These are phyloP conservation scores for Spongia lamella DNA, from an alignment of 37 sponge, comb jelly and placozoan species.

Conservation along the genomic window DNA sequence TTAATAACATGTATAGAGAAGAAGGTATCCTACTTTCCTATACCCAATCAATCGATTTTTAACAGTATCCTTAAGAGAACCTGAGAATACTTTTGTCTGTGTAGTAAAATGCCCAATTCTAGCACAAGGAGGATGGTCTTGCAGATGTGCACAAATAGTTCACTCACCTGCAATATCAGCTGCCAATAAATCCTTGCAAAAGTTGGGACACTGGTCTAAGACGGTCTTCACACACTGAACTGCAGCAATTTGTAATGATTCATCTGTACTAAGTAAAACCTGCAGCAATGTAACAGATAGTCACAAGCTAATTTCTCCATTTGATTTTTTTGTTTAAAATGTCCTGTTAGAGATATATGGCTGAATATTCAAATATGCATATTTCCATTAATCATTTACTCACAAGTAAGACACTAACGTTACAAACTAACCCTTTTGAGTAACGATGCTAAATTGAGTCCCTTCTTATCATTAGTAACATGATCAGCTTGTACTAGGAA, in stretches of 20 bases:
- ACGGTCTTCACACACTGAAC: slow-evolving; percentile 59
- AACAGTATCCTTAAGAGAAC: too few relatives aligned
- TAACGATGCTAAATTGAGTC: slow-evolving; percentile 45
- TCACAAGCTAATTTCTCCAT: not conserved
- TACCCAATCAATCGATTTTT: too few relatives aligned
- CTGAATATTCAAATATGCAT: too few relatives aligned
- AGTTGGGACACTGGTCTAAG: slow-evolving; percentile 40
- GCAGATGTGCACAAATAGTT: not conserved
- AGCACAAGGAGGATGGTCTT: too few relatives aligned
- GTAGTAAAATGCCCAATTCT: too few relatives aligned
- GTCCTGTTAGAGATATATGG: too few relatives aligned
- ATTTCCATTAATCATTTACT: too few relatives aligned
- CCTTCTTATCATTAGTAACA: slow-evolving; percentile 3
- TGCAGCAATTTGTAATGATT: slow-evolving; percentile 47
- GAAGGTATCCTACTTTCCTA: too few relatives aligned
- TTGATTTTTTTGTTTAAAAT: slow-evolving; percentile 52
- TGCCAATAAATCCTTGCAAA: slow-evolving; percentile 35
- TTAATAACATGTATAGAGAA: too few relatives aligned
- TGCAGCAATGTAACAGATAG: too few relatives aligned
- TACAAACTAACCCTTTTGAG: slow-evolving; percentile 46
- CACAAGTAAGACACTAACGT: too few relatives aligned
- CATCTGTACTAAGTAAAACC: slow-evolving; percentile 64
- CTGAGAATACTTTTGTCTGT: too few relatives aligned
- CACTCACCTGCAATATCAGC: slow-evolving; percentile 65
- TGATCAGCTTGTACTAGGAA: slow-evolving; percentile 54